Conservation (phyloP, 2,888 invertebrate species). For the Lasius fuliginosus region DNA sequence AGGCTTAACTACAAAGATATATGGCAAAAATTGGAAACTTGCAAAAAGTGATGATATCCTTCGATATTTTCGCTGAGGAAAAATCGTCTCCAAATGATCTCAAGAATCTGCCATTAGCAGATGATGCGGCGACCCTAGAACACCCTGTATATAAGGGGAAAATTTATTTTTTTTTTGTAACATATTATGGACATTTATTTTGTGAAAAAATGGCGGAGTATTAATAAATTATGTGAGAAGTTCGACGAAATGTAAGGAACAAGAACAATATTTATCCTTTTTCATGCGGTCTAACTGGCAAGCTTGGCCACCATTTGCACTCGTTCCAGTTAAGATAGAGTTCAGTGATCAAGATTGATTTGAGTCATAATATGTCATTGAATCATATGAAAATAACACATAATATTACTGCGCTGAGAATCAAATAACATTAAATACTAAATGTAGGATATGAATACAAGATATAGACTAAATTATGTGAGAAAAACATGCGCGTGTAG, state of each 20-base stretch:
- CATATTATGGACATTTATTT: not conserved
- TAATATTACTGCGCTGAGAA: not conserved
- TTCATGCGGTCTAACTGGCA: not conserved
- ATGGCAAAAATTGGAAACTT: not conserved
- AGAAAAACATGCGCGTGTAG: no score
- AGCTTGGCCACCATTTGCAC: not conserved
- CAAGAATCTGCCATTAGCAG: not conserved
- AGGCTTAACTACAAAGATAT: not conserved
- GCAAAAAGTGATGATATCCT: not conserved
- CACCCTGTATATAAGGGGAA: not conserved
- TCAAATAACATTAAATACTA: not conserved
- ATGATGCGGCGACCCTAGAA: not conserved
- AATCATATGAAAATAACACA: constrained; percentile 1
- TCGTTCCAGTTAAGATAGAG: not conserved
- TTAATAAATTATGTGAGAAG: not conserved
- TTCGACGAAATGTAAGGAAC: not conserved
- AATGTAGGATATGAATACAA: not conserved
- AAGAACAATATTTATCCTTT: not conserved
- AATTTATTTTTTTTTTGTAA: not conserved
- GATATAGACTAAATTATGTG: not conserved
- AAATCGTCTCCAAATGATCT: not conserved
- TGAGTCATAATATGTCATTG: not conserved
- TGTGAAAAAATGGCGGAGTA: not conserved
- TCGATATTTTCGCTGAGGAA: not conserved
- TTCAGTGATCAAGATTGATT: not conserved